phyloP scores from a whole-genome alignment of 2,797 vertebrate genomes.

The Phataginus tetradactyla region DNA sequence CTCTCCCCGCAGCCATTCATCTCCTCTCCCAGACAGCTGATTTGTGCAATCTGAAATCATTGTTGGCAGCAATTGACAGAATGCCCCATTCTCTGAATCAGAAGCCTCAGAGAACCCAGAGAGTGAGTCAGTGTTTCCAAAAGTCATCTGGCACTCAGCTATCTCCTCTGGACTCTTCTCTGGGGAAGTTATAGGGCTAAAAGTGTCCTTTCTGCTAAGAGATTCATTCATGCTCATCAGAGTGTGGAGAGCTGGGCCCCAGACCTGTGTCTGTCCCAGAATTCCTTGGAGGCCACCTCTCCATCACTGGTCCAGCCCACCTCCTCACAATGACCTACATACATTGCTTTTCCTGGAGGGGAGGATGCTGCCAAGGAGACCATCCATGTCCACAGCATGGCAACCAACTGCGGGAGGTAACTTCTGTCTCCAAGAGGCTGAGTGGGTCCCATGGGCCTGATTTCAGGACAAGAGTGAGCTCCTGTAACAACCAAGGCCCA shows the following conservation, averaged over 20 bases:
- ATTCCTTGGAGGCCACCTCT: background rate
- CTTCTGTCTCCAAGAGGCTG: background rate
- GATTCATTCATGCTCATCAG: background rate
- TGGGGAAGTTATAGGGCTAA: background rate
- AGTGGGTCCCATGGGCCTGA: background rate
- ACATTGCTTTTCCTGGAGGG: background rate
- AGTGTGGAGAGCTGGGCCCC: background rate
- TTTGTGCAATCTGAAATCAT: constrained; percentile 2
- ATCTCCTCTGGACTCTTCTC: background rate
- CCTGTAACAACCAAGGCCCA: background rate
- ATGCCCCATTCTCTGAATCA: background rate
- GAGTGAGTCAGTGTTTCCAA: background rate
- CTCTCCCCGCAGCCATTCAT: background rate
- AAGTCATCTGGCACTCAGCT: background rate
- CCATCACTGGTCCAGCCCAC: background rate
- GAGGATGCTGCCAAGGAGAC: background rate
- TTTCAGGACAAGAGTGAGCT: background rate
- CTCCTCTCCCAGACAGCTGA: background rate
- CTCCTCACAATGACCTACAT: background rate
- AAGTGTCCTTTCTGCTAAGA: background rate
- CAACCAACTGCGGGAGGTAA: background rate
- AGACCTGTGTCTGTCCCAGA: background rate
- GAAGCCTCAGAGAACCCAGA: background rate
- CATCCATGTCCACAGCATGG: rapidly evolving
- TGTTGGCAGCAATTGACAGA: background rate